Conservation (phyloP, 1,140 invertebrate species). For the Acromyrmex charruanus region DNA sequence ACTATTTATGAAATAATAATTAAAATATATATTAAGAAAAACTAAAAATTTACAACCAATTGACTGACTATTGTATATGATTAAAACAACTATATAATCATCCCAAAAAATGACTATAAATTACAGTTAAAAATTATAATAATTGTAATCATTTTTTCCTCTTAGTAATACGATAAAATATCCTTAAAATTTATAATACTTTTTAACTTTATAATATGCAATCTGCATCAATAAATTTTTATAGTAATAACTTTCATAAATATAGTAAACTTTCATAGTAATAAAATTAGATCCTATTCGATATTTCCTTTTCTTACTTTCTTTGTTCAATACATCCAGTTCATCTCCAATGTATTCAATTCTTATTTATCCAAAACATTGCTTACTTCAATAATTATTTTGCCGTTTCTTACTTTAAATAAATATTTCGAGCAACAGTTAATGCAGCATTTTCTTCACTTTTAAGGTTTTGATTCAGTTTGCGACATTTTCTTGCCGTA, state of each 20-base stretch:
- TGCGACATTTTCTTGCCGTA: slow-evolving; percentile 10
- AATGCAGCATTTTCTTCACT: not conserved
- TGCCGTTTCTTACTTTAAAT: not conserved
- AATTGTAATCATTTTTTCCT: too few species aligned
- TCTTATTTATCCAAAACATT: slow-evolving; percentile 27
- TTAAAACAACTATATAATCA: too few species aligned
- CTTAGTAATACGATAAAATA: not conserved
- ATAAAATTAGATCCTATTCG: not conserved
- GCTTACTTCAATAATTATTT: slow-evolving; percentile 17
- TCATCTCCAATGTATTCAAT: slow-evolving; percentile 1
- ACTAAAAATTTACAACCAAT: too few species aligned
- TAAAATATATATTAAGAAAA: too few species aligned
- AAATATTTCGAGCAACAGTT: not conserved
- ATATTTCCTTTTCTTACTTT: not conserved
- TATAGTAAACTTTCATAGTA: not conserved
- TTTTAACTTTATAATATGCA: not conserved
- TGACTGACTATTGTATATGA: too few species aligned
- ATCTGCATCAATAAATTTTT: not conserved
- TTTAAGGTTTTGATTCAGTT: slow-evolving; percentile 24
- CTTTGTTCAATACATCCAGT: not conserved
- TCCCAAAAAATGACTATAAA: too few species aligned
- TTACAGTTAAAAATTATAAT: too few species aligned
- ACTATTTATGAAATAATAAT: too few species aligned
- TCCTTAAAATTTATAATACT: not conserved
- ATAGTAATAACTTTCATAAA: too few species aligned